Base-by-base conservation (phyloP, 2,113 vertebrate species). In the Menura novaehollandiae region DNA sequence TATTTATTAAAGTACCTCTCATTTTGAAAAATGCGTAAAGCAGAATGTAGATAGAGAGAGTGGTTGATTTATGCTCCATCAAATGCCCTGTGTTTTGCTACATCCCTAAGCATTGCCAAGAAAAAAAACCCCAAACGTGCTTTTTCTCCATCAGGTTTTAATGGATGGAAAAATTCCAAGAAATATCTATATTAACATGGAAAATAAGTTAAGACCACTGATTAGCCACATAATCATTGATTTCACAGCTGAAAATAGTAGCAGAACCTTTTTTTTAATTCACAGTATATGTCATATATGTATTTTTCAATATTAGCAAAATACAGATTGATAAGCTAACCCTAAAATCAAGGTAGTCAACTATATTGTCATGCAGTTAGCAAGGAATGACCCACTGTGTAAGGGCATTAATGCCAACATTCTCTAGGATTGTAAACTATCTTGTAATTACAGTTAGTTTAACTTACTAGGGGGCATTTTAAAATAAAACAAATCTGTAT, bases 1-100 rank as follows among this genome's bases (percentile, higher is more conserved):
- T 66, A 72, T 87, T 96, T 67, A 92, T 93, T 88, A 86, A 92
- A 93, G 27, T 51, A 86, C 15, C 24, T 83, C 72, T 95, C 52
- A 63, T 72, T 76, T 66, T 91, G 77, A 91, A 91, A 96, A 95
- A 94, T 75, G 56, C 24, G 44, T 21, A 60, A 68, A 76, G 53
- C 1, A 5, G n/a, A 81, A 94, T 37, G 60, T 56, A 84, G 47
- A 77, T 87, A 27, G 62, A 92, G n/a, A 71, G 44, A 92, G 59
- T 30, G 35, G 51, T 21, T 94, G 89, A 94, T 89, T 91, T 81
- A 87, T 87, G 14, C 35, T 85, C 51, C 43, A 39, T 52, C 73
- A 91, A 71, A 67, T 71, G 30, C 11, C 11, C 47, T 81, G 26
- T 59, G 37, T 75, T 95, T 87, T 88, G 17, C 35, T 89, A 27